Percentiles rank a stretch among this genome's conserved stretches.
Conservation (phyloP, 2,888 invertebrate genomes). For the Eupithecia subfuscata region DNA sequence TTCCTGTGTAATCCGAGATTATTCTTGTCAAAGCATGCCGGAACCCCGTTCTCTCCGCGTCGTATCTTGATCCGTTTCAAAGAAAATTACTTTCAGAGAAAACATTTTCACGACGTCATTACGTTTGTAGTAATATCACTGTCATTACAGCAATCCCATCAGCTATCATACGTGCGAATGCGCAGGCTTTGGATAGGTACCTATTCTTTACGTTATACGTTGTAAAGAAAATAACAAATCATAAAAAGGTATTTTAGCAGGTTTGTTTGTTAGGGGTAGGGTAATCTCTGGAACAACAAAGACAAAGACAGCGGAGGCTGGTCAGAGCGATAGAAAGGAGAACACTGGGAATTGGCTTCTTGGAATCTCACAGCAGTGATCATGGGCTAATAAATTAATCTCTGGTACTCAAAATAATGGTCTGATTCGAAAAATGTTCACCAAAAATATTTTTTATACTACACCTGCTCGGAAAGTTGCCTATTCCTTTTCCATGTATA, state of each 20-base stretch:
- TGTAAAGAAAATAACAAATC: not conserved
- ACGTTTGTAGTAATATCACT: slow-evolving; percentile 19
- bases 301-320: not conserved
- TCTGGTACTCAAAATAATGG: not conserved
- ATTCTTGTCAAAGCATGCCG: slow-evolving; percentile 8
- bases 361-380: not conserved
- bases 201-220: not conserved
- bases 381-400: not conserved
- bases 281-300: not conserved
- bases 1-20: slow-evolving; percentile 13
- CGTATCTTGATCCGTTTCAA: slow-evolving; percentile 13
- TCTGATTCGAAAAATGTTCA: not conserved
- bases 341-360: not conserved
- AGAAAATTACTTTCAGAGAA: slow-evolving; percentile 17
- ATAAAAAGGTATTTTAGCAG: not conserved
- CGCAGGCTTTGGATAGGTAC: not conserved
- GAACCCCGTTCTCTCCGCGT: slow-evolving; percentile 3
- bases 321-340: not conserved
- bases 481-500: too few relatives aligned
- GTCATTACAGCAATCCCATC: slow-evolving; percentile 25
- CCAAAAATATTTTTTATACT: too few relatives aligned
- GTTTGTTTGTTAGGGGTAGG: not conserved
- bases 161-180: slow-evolving; percentile 13
- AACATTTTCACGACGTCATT: slow-evolving; percentile 19
- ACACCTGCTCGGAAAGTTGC: too few relatives aligned